Evolutionary conservation across 2,888 invertebrate genomes (phyloP).

Genomic region (Drosophila leonis): DNA sequence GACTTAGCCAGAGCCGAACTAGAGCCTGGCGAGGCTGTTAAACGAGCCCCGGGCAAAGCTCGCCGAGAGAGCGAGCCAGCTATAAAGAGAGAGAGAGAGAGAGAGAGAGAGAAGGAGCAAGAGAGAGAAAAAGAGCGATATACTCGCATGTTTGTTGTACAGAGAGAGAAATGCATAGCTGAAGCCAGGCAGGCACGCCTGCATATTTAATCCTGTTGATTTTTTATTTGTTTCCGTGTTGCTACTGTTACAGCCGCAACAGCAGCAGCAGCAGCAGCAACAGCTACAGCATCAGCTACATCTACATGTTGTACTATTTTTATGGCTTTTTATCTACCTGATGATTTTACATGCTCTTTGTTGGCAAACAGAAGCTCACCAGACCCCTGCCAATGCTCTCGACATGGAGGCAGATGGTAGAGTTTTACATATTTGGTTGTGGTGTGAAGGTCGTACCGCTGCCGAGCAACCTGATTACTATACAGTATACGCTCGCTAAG

Average conservation of each 20-base stretch:
- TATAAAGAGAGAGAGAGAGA: neutral
- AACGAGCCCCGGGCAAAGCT: slow-evolving; percentile 64
- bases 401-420: neutral
- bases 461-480: slow-evolving; percentile 10
- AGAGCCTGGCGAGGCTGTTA: slow-evolving; percentile 42
- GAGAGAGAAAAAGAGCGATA: neutral
- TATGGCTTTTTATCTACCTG: slow-evolving; percentile 61
- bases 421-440: slow-evolving; percentile 21
- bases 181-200: slow-evolving; percentile 29
- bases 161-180: slow-evolving; percentile 8
- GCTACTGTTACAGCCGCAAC: slow-evolving; percentile 24
- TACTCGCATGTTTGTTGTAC: neutral
- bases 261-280: slow-evolving; percentile 20
- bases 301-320: slow-evolving; percentile 58
- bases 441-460: slow-evolving; percentile 35
- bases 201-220: slow-evolving; percentile 79
- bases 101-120: neutral
- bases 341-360: slow-evolving; percentile 67
- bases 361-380: slow-evolving; percentile 32
- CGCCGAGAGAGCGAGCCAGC: slow-evolving; percentile 22
- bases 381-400: neutral
- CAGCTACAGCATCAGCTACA: slow-evolving; percentile 24
- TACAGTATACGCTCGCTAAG: slow-evolving; percentile 1
- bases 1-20: slow-evolving; percentile 27
- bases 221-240: slow-evolving; percentile 73